Evolutionary conservation across 1,140 invertebrate genomes (phyloP).

Genomic region (Drosophila aff.): DNA sequence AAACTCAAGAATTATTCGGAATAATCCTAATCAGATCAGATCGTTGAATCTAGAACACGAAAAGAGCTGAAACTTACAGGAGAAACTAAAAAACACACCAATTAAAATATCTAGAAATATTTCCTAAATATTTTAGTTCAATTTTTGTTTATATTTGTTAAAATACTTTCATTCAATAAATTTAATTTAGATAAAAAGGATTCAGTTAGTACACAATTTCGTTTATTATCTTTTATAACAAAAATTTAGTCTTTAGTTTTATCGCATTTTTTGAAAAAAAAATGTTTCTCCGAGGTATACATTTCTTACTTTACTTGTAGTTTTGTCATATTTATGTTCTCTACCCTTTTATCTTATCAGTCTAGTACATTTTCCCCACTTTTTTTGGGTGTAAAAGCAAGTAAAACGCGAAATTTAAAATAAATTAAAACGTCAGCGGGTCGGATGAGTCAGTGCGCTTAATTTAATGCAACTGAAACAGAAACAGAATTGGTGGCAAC

Average conservation of each 20-base stretch:
- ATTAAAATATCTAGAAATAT: background rate
- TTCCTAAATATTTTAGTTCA: too few species aligned
- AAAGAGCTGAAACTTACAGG: too few species aligned
- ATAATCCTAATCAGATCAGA: background rate
- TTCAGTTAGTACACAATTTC: too few species aligned
- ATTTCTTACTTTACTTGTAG: too few species aligned
- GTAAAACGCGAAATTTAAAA: constrained; percentile 13
- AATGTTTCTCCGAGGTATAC: too few species aligned
- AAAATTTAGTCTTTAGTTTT: too few species aligned
- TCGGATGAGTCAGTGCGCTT: constrained; percentile 61
- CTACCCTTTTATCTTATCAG: background rate
- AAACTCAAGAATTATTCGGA: background rate
- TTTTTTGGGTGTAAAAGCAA: constrained; percentile 9
- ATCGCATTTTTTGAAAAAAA: too few species aligned
- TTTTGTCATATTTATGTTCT: background rate
- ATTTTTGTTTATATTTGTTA: too few species aligned
- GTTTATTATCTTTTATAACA: too few species aligned
- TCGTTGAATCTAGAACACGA: too few species aligned
- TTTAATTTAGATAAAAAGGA: too few species aligned
- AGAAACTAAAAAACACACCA: background rate
- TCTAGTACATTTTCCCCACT: background rate
- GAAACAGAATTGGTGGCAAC: constrained; percentile 8
- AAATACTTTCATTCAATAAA: too few species aligned
- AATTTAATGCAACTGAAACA: constrained; percentile 27
- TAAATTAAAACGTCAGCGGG: constrained; percentile 42